Evolutionary conservation across 1,140 invertebrate species (phyloP), one percentile per base, ranked within the genome.

Genomic region (Rhopalosiphum maidis): DNA sequence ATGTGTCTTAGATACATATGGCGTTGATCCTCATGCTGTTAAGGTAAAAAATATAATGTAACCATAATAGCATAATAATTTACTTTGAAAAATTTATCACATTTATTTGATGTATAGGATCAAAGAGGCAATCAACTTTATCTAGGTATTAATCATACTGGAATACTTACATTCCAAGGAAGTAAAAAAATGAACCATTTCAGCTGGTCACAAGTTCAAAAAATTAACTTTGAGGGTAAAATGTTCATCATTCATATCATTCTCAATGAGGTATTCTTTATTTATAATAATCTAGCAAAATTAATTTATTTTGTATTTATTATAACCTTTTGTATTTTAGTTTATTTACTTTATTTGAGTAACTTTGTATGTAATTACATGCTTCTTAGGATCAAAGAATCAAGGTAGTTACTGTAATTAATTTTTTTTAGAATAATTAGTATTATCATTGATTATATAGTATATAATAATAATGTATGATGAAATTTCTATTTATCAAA

Each of bases 1-100:
- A 37, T 97, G 97, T 54, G 96, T 97, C 93, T 96, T 99, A 68
- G 99, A 99, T 94, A 99, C 99, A 0, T 99, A 99, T 95, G 99
- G 99, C 25, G 97, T 99, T 51, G 99, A 99, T 96, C 99, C 99
- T 5, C 98, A 99, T 96, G 98, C 98, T 91, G 98, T 99, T n/a
- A 99, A 99, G 96, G 98, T 98, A 95, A 35, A n/a, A n/a, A 95
- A 94, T 82, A 60, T 87, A 54, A 37, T 54, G 23, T 89, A 92
- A 89, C 82, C 15, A 87, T 94, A 48, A 85, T 94, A 51, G 88
- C 8, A 82, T 94, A 48, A 68, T 94, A 83, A 91, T 92, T 41
- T 90, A 93, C 25, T 55, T 30, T 77, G 43, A 93, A 46, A 30
- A 54, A 85, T 23, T 93, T 25, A 89, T 89, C 41, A 35, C 22